These are phyloP conservation scores for Scomberomorus guttatus DNA, from an alignment of 2,797 vertebrate genomes.

Conservation along the genomic window DNA sequence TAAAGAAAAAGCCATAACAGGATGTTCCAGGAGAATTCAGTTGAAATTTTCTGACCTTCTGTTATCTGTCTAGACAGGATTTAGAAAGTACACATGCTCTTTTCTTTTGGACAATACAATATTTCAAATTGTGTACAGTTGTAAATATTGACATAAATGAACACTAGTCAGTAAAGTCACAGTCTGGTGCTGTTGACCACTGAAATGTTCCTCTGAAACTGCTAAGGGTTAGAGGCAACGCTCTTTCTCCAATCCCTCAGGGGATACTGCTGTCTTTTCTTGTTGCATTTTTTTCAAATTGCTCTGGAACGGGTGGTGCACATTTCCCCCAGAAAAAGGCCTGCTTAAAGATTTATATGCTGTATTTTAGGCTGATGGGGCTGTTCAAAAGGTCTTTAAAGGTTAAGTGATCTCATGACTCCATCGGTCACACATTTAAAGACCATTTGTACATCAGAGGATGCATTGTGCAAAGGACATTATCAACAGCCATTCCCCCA, in stretches of 20 bases:
- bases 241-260: neutral
- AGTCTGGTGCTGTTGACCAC: neutral
- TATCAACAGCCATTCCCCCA: conserved; percentile 16
- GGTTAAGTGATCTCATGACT: conserved; percentile 68
- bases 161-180: neutral
- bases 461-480: conserved; percentile 30
- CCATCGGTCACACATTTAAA: conserved; percentile 41
- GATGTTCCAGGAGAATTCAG: neutral
- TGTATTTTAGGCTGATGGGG: conserved; percentile 55
- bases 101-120: neutral
- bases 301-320: conserved; percentile 1
- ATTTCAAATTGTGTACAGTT: neutral
- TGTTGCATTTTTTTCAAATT: neutral
- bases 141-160: neutral
- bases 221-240: neutral
- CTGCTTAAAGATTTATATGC: conserved; percentile 48
- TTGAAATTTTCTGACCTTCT: conserved; percentile 8
- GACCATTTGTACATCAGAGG: conserved; percentile 48
- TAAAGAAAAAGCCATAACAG: conserved; percentile 4
- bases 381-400: conserved; percentile 61
- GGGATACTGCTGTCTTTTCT: neutral
- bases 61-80: conserved; percentile 10
- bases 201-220: conserved; percentile 2
- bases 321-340: neutral
- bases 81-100: neutral